These are phyloP conservation scores for Pterocles orientalis DNA, from an alignment of 2,113 vertebrate genomes.

Conservation along the genomic window DNA sequence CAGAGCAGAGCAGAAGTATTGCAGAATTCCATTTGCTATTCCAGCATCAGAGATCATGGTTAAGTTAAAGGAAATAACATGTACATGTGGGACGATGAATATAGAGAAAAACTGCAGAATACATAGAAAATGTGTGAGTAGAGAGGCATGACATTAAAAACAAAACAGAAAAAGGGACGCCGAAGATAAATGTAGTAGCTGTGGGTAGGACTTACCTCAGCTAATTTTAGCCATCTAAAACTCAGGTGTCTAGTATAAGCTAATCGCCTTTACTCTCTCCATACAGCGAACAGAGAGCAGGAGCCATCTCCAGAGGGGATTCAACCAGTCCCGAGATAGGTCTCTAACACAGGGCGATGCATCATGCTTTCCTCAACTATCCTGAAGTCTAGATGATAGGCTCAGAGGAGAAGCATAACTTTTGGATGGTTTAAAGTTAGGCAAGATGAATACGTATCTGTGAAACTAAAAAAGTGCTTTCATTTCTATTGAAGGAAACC, in stretches of 20 bases:
- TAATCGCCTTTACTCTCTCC: not conserved
- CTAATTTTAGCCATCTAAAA: not conserved
- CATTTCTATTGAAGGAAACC: not conserved
- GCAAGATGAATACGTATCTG: not conserved
- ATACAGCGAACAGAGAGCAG: not conserved
- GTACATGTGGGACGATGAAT: not conserved
- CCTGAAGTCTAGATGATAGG: not conserved
- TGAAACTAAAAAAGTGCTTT: not conserved
- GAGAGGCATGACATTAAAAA: not conserved
- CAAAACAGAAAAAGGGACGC: not conserved
- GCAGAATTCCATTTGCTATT: not conserved
- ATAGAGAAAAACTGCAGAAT: not conserved
- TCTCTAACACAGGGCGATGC: not conserved
- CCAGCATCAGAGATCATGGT: not conserved
- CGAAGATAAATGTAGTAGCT: not conserved
- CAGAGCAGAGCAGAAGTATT: not conserved
- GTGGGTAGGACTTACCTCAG: not conserved
- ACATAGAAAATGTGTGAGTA: not conserved
- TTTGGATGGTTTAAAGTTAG: not conserved
- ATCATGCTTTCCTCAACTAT: not conserved
- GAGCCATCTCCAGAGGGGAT: not conserved
- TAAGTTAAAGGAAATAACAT: not conserved
- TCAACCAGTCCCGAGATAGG: not conserved
- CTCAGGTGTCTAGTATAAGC: not conserved
- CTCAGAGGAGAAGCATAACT: not conserved